phyloP scores from a whole-genome alignment of 2,113 vertebrate species.

The Pelecanoides urinatrix region DNA sequence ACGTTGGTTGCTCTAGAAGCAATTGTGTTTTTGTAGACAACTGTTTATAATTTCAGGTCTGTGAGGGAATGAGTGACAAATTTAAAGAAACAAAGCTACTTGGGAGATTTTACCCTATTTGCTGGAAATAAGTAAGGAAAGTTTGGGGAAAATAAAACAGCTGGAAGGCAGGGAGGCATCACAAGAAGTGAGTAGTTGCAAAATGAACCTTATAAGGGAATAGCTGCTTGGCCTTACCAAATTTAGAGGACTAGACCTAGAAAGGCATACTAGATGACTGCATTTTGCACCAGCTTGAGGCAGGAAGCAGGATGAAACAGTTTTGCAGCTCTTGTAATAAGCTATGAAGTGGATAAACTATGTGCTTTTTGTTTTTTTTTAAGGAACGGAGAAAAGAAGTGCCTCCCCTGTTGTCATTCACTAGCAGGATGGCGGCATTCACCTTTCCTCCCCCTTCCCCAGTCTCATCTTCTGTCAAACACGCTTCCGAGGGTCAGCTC shows the following conservation, averaged over 20 bases:
- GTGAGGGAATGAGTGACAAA: background rate
- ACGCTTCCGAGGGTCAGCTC: background rate
- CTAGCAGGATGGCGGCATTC: background rate
- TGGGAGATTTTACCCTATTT: background rate
- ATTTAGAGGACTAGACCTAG: constrained; percentile 24
- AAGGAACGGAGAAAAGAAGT: background rate
- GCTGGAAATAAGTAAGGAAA: constrained; percentile 30
- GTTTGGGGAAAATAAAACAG: constrained; percentile 9
- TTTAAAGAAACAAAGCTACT: constrained; percentile 24
- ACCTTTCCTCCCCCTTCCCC: background rate
- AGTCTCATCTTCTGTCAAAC: background rate
- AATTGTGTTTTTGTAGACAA: constrained; percentile 19
- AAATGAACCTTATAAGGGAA: constrained; percentile 51
- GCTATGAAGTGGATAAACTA: background rate
- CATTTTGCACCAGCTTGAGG: background rate
- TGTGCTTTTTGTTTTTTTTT: background rate
- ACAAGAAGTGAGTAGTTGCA: background rate
- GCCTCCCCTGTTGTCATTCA: background rate
- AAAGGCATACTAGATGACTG: background rate
- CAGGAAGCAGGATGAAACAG: background rate
- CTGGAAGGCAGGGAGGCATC: background rate
- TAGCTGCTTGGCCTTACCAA: background rate
- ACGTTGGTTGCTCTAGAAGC: background rate
- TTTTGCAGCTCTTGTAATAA: background rate
- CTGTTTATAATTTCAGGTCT: constrained; percentile 54